phyloP scores from a whole-genome alignment of 2,888 invertebrate genomes.

The Scaptomyza reducta region DNA sequence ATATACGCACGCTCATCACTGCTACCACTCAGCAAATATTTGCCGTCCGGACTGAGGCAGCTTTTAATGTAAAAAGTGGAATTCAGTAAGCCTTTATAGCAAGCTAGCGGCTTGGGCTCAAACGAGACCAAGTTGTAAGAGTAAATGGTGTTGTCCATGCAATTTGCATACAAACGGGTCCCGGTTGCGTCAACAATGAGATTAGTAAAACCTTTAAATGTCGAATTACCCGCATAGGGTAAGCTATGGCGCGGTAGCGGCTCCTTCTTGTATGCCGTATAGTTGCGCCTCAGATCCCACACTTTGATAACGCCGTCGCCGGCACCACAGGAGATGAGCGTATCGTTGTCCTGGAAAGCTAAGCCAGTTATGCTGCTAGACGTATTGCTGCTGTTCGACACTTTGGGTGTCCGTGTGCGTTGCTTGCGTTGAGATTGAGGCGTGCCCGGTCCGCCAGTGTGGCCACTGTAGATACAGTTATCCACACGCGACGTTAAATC shows the following conservation, averaged over 20 bases:
- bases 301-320: conserved; percentile 94
- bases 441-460: conserved; percentile 84
- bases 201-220: conserved; percentile 90
- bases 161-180: conserved; percentile 91
- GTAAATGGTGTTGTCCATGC: conserved; percentile 94
- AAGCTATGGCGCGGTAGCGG: conserved; percentile 90
- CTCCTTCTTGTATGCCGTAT: conserved; percentile 88
- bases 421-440: conserved; percentile 85
- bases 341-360: conserved; percentile 91
- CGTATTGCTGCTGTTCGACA: conserved; percentile 84
- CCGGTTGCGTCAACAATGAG: conserved; percentile 89
- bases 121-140: conserved; percentile 92
- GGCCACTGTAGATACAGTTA: conserved; percentile 87
- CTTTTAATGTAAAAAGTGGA: conserved; percentile 94
- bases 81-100: conserved; percentile 90
- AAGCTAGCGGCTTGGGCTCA: conserved; percentile 87
- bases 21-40: conserved; percentile 94
- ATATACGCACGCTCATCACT: conserved; percentile 94
- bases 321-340: conserved; percentile 93
- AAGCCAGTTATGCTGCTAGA: conserved; percentile 92
- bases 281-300: conserved; percentile 94
- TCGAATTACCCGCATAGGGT: conserved; percentile 90
- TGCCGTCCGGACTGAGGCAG: conserved; percentile 91
- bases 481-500: conserved; percentile 87
- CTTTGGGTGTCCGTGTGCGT: conserved; percentile 83